Conservation (phyloP, 1,140 invertebrate genomes). For the Atta colombica region DNA sequence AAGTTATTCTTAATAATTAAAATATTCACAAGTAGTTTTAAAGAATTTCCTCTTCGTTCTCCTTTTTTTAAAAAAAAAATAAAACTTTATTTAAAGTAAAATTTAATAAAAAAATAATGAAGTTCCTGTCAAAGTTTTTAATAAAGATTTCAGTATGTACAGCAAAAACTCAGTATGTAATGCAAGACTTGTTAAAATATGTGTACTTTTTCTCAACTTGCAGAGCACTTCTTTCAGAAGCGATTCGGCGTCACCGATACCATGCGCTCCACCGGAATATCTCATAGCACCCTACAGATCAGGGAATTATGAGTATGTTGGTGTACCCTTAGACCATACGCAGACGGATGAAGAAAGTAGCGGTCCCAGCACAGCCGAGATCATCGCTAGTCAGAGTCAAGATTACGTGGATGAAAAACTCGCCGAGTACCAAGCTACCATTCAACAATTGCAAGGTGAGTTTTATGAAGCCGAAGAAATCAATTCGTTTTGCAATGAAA, state of each 20-base stretch:
- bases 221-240: slow-evolving; percentile 78
- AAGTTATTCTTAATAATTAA: not conserved
- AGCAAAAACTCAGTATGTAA: not conserved
- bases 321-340: slow-evolving; percentile 90
- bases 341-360: slow-evolving; percentile 91
- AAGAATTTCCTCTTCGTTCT: not conserved
- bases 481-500: slow-evolving; percentile 37
- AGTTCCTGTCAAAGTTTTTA: not conserved
- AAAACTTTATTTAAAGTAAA: not conserved
- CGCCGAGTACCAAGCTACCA: slow-evolving; percentile 96
- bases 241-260: slow-evolving; percentile 86
- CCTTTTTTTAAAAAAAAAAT: not conserved
- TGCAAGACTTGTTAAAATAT: not conserved
- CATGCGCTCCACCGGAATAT: slow-evolving; percentile 89
- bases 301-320: slow-evolving; percentile 88
- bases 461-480: slow-evolving; percentile 63
- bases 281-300: slow-evolving; percentile 89
- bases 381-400: slow-evolving; percentile 96
- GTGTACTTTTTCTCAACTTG: not conserved
- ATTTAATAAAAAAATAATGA: not conserved
- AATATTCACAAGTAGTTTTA: not conserved
- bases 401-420: slow-evolving; percentile 97
- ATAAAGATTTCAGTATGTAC: not conserved
- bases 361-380: slow-evolving; percentile 95
- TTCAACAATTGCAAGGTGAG: slow-evolving; percentile 95